Conservation (phyloP, 2,888 invertebrate species). For the Idaea biselata region DNA sequence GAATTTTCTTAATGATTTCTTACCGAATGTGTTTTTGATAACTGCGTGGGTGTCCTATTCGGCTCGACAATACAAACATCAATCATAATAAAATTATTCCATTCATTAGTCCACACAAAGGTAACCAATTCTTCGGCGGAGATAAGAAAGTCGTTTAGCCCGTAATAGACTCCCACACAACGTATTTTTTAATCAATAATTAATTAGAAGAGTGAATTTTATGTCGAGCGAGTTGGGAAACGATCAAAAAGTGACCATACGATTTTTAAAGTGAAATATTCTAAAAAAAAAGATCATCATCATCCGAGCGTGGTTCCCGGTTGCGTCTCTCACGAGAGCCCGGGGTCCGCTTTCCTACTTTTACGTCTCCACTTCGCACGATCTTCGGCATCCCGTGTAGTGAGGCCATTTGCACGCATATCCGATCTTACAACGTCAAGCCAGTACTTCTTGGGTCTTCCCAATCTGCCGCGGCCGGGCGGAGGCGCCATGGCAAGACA, state of each 20-base stretch:
- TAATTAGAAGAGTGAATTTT: not conserved
- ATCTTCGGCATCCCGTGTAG: too few species aligned
- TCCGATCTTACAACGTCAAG: too few species aligned
- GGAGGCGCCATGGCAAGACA: too few species aligned
- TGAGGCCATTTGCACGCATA: too few species aligned
- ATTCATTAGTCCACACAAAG: not conserved
- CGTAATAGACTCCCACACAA: not conserved
- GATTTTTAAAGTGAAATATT: not conserved
- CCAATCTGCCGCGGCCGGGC: too few species aligned
- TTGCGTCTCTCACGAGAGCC: too few species aligned
- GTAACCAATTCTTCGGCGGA: not conserved
- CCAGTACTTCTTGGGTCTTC: too few species aligned
- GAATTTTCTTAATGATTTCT: conserved; percentile 3
- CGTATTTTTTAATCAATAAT: not conserved
- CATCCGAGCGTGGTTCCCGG: too few species aligned
- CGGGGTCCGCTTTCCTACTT: too few species aligned
- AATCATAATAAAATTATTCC: not conserved
- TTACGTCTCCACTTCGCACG: too few species aligned
- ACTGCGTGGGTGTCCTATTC: conserved; percentile 8
- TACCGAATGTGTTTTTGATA: conserved; percentile 7
- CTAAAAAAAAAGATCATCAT: too few species aligned
- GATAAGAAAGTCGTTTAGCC: not conserved
- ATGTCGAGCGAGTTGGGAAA: not conserved
- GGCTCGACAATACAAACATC: conserved; percentile 7
- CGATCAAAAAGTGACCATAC: not conserved